These are phyloP conservation scores for Spilosoma lubricipeda DNA, from an alignment of 2,888 invertebrate genomes.

Conservation along the genomic window DNA sequence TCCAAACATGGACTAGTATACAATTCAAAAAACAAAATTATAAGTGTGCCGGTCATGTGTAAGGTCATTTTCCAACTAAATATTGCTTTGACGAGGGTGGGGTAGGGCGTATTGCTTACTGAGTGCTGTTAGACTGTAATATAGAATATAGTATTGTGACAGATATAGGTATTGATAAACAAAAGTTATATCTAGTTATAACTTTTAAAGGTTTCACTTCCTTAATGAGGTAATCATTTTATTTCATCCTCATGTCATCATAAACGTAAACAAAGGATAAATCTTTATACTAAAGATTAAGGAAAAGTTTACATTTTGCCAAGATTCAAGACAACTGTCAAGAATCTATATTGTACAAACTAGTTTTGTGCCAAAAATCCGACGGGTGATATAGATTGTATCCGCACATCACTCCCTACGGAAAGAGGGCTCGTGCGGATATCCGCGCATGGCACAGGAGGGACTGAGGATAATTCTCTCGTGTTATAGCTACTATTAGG, in stretches of 20 bases:
- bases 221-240: background rate
- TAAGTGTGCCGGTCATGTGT: background rate
- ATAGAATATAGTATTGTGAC: too few relatives aligned
- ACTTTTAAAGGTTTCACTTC: too few relatives aligned
- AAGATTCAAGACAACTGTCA: constrained; percentile 11
- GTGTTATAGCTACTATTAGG: constrained; percentile 28
- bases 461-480: constrained; percentile 35
- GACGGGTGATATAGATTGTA: constrained; percentile 32
- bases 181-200: too few relatives aligned
- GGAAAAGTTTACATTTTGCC: background rate
- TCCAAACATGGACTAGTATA: background rate
- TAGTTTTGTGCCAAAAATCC: constrained; percentile 40
- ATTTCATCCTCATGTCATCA: background rate
- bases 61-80: too few relatives aligned
- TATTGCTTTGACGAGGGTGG: too few relatives aligned
- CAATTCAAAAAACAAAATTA: background rate
- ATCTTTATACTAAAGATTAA: background rate
- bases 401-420: constrained; percentile 37
- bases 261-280: background rate
- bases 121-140: too few relatives aligned
- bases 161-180: too few relatives aligned
- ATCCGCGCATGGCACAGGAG: constrained; percentile 49
- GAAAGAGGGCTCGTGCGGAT: constrained; percentile 56
- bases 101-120: too few relatives aligned
- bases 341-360: constrained; percentile 7